Evolutionary conservation across 2,113 vertebrate species (phyloP).

Genomic region (Nothoprocta pentlandii): DNA sequence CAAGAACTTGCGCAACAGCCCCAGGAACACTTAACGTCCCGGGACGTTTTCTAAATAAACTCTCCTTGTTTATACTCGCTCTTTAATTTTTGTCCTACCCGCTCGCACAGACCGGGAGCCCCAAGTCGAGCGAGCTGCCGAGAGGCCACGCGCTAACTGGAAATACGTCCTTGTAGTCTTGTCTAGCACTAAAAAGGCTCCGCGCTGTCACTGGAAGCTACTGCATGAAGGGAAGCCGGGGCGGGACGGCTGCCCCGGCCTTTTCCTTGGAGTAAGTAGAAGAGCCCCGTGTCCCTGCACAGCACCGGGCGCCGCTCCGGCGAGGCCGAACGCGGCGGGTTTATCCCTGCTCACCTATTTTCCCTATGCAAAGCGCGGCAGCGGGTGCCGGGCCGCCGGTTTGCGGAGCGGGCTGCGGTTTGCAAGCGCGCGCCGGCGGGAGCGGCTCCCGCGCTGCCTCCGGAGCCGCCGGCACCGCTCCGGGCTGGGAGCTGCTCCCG

Average conservation of each 20-base stretch:
- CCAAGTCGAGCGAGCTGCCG: not conserved
- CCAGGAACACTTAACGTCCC: conserved; percentile 88
- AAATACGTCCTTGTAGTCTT: conserved; percentile 39
- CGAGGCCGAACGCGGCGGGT: not conserved
- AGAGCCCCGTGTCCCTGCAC: accelerated
- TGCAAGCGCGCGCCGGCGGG: too few species aligned
- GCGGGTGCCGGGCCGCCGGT: not conserved
- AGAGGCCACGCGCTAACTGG: conserved; percentile 62
- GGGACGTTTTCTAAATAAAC: conserved; percentile 54
- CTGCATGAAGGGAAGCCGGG: not conserved
- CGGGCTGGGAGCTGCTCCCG: not conserved
- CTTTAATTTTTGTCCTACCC: conserved; percentile 40
- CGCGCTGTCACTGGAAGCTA: not conserved
- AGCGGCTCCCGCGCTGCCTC: not conserved
- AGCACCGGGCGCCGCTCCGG: not conserved
- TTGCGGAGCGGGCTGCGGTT: too few species aligned
- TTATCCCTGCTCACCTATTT: not conserved
- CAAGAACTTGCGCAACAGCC: conserved; percentile 93
- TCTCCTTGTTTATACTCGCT: conserved; percentile 51
- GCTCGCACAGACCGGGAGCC: conserved; percentile 33
- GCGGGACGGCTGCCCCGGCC: too few species aligned
- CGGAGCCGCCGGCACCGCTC: not conserved
- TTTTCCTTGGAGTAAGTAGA: not conserved
- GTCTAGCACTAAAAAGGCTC: conserved; percentile 46
- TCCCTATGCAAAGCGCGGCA: conserved; percentile 52